Conservation (phyloP, 2,888 invertebrate species). For the Anoncus sp. region DNA sequence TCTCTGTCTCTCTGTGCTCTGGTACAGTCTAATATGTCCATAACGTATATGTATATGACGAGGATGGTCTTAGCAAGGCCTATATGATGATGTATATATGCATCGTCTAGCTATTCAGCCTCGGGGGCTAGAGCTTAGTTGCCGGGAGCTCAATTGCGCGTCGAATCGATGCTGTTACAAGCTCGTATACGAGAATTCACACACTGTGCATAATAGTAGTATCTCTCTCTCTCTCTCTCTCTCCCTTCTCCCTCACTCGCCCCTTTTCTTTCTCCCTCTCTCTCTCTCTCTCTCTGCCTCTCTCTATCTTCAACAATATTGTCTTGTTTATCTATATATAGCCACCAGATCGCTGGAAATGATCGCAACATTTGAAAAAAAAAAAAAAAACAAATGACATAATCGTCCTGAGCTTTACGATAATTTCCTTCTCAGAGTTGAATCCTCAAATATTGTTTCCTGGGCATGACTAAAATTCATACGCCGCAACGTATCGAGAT, state of each 20-base stretch:
- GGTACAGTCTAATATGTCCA: constrained; percentile 17
- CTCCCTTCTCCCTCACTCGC: too few species aligned
- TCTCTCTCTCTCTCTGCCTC: too few species aligned
- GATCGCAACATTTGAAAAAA: too few species aligned
- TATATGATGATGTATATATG: constrained; percentile 45
- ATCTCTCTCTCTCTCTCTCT: constrained; percentile 24
- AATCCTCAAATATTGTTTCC: too few species aligned
- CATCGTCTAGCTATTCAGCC: constrained; percentile 54
- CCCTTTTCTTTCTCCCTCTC: background rate
- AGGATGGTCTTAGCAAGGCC: constrained; percentile 51
- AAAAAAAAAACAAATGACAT: too few species aligned
- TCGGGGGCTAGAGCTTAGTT: constrained; percentile 53
- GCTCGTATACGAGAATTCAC: constrained; percentile 60
- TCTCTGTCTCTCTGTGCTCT: constrained; percentile 21
- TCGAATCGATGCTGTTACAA: constrained; percentile 77
- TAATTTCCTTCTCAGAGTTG: too few species aligned
- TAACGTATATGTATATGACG: constrained; percentile 22
- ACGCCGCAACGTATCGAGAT: background rate
- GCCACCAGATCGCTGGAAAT: too few species aligned
- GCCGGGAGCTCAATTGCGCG: constrained; percentile 78
- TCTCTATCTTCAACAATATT: constrained; percentile 35
- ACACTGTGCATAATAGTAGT: constrained; percentile 42
- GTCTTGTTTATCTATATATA: constrained; percentile 24
- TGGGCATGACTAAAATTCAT: too few species aligned
- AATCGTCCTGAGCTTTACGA: too few species aligned